phyloP scores from a whole-genome alignment of 2,113 vertebrate genomes.

The Notechis scutatus region DNA sequence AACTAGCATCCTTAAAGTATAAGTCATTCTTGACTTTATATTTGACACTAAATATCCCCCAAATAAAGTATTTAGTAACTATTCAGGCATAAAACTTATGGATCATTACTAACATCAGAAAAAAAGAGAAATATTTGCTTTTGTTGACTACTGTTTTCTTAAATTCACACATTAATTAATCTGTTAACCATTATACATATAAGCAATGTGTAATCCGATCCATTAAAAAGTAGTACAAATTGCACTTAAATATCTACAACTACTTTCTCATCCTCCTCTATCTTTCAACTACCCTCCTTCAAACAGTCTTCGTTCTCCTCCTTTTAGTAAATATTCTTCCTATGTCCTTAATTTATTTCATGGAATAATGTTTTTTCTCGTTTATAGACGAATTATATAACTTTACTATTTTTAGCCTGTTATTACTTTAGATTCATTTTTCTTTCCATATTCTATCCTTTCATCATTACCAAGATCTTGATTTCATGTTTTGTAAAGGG shows the following conservation, averaged over 20 bases:
- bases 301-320: neutral
- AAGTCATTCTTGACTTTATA: neutral
- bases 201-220: neutral
- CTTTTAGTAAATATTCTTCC: neutral
- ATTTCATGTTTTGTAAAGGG: neutral
- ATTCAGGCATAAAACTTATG: neutral
- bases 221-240: neutral
- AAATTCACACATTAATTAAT: neutral
- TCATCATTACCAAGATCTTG: neutral
- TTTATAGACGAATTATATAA: neutral
- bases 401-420: neutral
- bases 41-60: neutral
- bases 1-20: neutral
- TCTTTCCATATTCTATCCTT: neutral
- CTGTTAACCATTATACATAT: neutral
- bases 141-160: neutral
- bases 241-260: neutral
- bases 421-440: neutral
- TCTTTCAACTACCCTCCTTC: neutral
- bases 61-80: neutral
- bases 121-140: constrained; percentile 3
- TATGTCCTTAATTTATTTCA: neutral
- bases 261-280: neutral
- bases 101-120: neutral
- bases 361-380: neutral